A percentile compares a stretch with the other conserved stretches of the same genome.
These are phyloP conservation scores for Fukomys damarensis DNA, from an alignment of 2,113 vertebrate species.

Conservation along the genomic window DNA sequence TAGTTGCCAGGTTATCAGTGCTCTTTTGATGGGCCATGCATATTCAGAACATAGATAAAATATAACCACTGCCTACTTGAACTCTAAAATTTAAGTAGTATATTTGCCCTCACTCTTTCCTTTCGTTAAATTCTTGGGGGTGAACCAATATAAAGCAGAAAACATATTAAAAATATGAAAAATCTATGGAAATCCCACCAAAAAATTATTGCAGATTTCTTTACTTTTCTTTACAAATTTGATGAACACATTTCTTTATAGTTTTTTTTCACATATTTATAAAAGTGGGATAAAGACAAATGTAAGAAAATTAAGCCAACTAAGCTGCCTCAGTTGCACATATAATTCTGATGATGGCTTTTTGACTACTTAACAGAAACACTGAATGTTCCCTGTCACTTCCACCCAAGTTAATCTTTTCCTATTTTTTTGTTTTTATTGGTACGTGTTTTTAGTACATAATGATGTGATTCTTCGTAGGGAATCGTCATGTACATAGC, in stretches of 20 bases:
- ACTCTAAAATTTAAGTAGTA: not conserved
- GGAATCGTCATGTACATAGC: not conserved
- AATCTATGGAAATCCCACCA: rapidly evolving
- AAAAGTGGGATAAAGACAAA: not conserved
- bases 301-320: not conserved
- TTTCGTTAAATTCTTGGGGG: not conserved
- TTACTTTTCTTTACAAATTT: not conserved
- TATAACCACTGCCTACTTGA: not conserved
- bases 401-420: not conserved
- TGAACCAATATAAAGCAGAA: not conserved
- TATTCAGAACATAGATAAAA: not conserved
- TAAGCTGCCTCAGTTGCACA: not conserved
- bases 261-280: not conserved
- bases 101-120: not conserved
- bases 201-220: not conserved
- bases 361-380: not conserved
- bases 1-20: not conserved
- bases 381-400: not conserved
- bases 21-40: not conserved
- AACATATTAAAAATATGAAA: not conserved
- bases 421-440: not conserved
- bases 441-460: not conserved
- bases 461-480: not conserved
- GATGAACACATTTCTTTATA: not conserved
- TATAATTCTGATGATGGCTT: not conserved